Conservation (phyloP, 2,888 invertebrate species). For the Zelleria hepariella region DNA sequence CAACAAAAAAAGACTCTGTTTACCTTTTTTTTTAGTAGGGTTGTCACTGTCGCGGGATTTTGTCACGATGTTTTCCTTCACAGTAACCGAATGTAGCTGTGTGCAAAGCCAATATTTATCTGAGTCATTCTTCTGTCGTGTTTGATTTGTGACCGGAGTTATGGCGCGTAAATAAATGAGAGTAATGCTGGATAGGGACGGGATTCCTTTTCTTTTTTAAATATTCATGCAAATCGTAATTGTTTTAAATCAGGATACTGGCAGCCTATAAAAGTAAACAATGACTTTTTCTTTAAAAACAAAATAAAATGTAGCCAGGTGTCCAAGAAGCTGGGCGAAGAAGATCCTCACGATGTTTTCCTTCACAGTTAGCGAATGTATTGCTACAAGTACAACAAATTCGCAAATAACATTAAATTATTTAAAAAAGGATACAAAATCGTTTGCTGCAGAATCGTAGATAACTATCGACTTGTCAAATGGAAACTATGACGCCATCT, state of each 20-base stretch:
- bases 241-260: not conserved
- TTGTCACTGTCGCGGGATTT: too few species aligned
- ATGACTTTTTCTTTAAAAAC: not conserved
- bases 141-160: not conserved
- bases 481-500: not conserved
- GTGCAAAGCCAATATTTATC: not conserved
- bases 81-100: too few species aligned
- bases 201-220: not conserved
- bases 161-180: conserved; percentile 2
- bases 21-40: too few species aligned
- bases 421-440: too few species aligned
- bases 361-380: too few species aligned
- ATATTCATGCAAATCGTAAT: not conserved
- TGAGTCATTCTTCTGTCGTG: not conserved
- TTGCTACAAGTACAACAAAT: too few species aligned
- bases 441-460: not conserved
- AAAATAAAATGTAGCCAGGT: not conserved
- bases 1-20: too few species aligned
- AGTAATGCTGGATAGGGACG: not conserved
- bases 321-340: too few species aligned
- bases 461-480: not conserved
- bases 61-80: too few species aligned
- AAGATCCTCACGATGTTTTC: too few species aligned
- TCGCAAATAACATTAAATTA: too few species aligned
- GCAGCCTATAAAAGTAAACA: not conserved